Evolutionary conservation across 2,113 vertebrate genomes (phyloP).

Genomic region (Tetrao urogallus): DNA sequence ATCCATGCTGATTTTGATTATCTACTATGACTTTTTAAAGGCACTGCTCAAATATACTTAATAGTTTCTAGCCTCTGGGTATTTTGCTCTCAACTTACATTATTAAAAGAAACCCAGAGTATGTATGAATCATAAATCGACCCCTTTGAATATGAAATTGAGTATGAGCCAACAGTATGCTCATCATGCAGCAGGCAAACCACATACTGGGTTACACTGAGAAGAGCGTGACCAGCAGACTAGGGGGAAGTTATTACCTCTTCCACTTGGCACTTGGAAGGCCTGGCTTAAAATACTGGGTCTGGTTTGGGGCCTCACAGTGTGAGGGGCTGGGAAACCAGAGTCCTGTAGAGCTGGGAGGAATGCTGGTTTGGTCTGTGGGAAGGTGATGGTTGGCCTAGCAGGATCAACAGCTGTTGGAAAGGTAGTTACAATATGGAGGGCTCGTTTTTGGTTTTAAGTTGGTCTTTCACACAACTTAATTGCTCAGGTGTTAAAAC

Average conservation of each 20-base stretch:
- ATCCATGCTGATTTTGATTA: neutral
- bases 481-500: neutral
- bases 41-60: neutral
- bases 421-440: neutral
- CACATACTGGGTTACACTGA: neutral
- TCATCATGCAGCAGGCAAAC: neutral
- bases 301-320: neutral
- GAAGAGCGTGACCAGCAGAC: neutral
- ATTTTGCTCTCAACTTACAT: neutral
- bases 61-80: neutral
- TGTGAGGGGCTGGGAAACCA: neutral
- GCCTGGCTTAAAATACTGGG: neutral
- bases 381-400: neutral
- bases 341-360: neutral
- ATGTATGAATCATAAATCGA: constrained; percentile 20
- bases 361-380: neutral
- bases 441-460: neutral
- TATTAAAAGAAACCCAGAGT: neutral
- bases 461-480: neutral
- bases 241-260: neutral
- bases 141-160: neutral
- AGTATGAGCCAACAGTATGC: neutral
- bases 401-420: neutral
- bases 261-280: neutral
- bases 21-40: constrained; percentile 1